Percentiles rank a stretch among this genome's conserved stretches.
These are phyloP conservation scores for Bubo scandiacus DNA, from an alignment of 2,113 vertebrate genomes.

Conservation along the genomic window DNA sequence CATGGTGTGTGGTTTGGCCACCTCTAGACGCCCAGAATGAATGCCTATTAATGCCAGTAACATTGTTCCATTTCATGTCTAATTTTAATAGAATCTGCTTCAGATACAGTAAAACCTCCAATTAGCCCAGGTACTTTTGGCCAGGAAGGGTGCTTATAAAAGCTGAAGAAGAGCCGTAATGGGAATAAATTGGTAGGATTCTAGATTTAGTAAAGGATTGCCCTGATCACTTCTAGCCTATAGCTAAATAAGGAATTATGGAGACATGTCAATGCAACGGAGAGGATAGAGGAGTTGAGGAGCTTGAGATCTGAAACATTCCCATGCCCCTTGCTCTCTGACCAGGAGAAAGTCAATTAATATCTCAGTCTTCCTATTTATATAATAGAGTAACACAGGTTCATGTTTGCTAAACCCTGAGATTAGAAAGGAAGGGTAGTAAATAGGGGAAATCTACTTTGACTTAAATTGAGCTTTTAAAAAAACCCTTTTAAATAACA, in stretches of 20 bases:
- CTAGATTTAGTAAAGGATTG: background rate
- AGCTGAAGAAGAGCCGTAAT: background rate
- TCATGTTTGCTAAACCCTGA: background rate
- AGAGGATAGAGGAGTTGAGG: background rate
- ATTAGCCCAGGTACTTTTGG: background rate
- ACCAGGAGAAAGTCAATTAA: background rate
- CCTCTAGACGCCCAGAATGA: background rate
- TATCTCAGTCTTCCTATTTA: background rate
- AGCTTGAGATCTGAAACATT: background rate
- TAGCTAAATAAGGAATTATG: background rate
- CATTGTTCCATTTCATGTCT: background rate
- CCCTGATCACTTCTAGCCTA: background rate
- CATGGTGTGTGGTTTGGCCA: fast-evolving
- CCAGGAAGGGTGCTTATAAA: background rate
- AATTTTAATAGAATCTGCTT: background rate
- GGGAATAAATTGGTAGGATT: background rate
- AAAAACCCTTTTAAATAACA: background rate
- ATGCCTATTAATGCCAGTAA: background rate
- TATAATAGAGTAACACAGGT: background rate
- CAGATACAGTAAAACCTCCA: background rate
- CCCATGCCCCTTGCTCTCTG: background rate
- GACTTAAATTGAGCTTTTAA: background rate
- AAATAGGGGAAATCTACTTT: background rate
- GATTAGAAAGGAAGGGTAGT: background rate
- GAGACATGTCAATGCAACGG: background rate